Conservation (phyloP, 2,113 vertebrate genomes). For the Arvicanthis niloticus region DNA sequence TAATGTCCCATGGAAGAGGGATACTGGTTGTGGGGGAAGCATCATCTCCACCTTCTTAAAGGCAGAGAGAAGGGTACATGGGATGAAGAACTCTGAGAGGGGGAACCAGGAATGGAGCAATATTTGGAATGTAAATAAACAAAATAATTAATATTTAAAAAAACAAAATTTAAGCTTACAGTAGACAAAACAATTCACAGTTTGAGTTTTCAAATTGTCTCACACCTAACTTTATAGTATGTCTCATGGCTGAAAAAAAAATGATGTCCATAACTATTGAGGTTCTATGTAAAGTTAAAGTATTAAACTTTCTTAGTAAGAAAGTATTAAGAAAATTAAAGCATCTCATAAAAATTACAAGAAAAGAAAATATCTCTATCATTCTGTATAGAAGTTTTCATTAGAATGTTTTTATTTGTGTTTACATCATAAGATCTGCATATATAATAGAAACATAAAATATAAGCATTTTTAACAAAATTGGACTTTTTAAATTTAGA, state of each 20-base stretch:
- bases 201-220: neutral
- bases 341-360: neutral
- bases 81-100: no score
- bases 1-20: no score
- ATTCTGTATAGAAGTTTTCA: constrained; percentile 19
- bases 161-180: no score
- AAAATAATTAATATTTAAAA: no score
- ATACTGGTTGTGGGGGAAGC: no score
- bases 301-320: constrained; percentile 19
- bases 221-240: neutral
- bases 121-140: no score
- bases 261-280: constrained; percentile 23
- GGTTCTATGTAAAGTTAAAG: constrained; percentile 41
- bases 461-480: constrained; percentile 58
- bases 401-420: constrained; percentile 31
- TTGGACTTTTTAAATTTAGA: constrained; percentile 24
- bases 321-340: constrained; percentile 25
- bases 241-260: neutral
- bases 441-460: constrained; percentile 58
- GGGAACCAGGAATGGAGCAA: no score
- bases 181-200: neutral
- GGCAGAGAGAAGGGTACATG: no score
- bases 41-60: no score
- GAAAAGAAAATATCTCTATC: constrained; percentile 3
- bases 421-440: constrained; percentile 70